Conservation (phyloP, 2,888 invertebrate genomes). For the Eumerus sabulonum region DNA sequence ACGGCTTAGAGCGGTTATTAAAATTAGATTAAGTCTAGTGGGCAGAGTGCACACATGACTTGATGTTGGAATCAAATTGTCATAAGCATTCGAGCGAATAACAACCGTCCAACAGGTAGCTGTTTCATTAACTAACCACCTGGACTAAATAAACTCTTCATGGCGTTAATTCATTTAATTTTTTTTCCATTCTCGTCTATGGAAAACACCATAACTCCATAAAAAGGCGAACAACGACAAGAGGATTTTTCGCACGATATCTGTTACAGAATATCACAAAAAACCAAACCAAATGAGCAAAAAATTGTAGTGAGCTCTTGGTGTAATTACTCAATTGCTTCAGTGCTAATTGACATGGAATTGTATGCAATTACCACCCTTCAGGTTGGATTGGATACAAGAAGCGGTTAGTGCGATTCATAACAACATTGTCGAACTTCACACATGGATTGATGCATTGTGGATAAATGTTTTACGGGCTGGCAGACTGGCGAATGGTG, state of each 20-base stretch:
- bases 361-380: conserved; percentile 61
- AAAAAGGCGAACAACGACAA: conserved; percentile 2
- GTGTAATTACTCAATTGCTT: conserved; percentile 64
- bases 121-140: too few species aligned
- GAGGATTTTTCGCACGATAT: background rate
- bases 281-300: conserved; percentile 49
- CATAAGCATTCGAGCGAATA: too few species aligned
- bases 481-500: too few species aligned
- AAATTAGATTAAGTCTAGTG: conserved; percentile 64
- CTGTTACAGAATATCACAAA: background rate
- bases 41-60: conserved; percentile 24
- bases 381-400: conserved; percentile 21
- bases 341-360: conserved; percentile 62
- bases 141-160: too few species aligned
- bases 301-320: conserved; percentile 56
- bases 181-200: background rate
- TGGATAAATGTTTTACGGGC: conserved; percentile 2
- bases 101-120: too few species aligned
- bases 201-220: conserved; percentile 41
- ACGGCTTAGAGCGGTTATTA: conserved; percentile 54
- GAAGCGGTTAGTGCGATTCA: conserved; percentile 1
- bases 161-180: background rate
- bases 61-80: conserved; percentile 35
- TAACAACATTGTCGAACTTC: conserved; percentile 51
- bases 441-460: conserved; percentile 48